Base-by-base conservation (phyloP, 2,113 vertebrate genomes). In the Bolborhynchus lineola region DNA sequence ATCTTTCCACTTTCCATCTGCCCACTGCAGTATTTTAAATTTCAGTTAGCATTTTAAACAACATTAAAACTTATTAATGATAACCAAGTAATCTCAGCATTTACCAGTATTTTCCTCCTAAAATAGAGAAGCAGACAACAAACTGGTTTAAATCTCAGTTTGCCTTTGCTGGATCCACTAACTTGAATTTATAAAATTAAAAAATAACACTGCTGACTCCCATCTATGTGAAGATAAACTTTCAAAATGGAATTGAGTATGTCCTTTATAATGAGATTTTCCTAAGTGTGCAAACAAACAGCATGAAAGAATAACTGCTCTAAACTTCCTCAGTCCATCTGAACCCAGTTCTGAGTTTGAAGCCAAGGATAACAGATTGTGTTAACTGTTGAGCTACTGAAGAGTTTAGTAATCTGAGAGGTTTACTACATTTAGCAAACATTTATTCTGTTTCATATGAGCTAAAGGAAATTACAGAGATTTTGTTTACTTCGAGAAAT, bases 221-320 rank as follows among this genome's bases (percentile, higher is more conserved):
- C 83, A 76, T 49, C 42, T 89, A 11, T 41, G 24, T 71, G 39
- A 90, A 82, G 33, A 79, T 53, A 75, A 84, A 75, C 15, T 55
- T 86, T 78, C 44, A 62, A 69, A 82, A 63, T 13, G 20, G 39
- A 92, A 92, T 42, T 64, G 55, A 83, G 60, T 37, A 18, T 88
- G 67, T 72, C 62, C 23, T 67, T 83, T 74, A 12, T 74, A 92
- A 94, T 75, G 85, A 93, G 55, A 62, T 94, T 82, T 91, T 86
- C 67, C 41, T 24, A 62, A 68, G 3, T 53, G 35, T 74, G 28
- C n/a, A 87, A 65, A 65, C 68, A 81, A 80, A 60, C 10, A 59
- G 13, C 19, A 55, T 47, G 53, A 86, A 93, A 90, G 17, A 87
- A 63, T 69, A 79, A 84, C 19, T 68, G 10, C 59, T 70, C 28